Conservation (phyloP, 2,888 invertebrate species). For the Diabrotica balteata region DNA sequence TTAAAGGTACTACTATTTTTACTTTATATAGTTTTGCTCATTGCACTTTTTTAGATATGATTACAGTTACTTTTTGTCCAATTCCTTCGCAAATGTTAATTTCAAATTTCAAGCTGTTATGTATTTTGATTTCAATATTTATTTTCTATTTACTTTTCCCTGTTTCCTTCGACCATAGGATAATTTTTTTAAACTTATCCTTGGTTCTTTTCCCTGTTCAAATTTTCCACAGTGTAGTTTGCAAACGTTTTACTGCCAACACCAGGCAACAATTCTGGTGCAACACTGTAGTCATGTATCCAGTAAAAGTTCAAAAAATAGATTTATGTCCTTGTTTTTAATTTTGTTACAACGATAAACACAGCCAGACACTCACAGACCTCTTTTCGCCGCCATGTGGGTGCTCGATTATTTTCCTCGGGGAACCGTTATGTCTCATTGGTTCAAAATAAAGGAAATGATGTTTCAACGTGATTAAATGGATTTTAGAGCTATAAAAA, state of each 20-base stretch:
- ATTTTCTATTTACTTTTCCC: no score
- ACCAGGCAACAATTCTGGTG: conserved; percentile 11
- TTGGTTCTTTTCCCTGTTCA: not conserved
- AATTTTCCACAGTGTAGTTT: not conserved
- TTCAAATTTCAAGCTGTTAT: no score
- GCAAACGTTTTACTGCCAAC: conserved; percentile 12
- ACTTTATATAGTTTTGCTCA: no score
- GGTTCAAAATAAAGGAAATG: no score
- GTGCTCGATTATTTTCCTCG: not conserved
- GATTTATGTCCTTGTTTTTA: conserved; percentile 24
- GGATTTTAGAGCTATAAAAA: no score
- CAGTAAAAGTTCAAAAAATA: conserved; percentile 21
- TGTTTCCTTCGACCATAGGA: not conserved
- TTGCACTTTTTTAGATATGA: no score
- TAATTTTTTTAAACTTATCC: not conserved
- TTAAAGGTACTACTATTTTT: no score
- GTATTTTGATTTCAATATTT: no score
- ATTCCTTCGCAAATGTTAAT: no score
- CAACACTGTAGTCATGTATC: conserved; percentile 18
- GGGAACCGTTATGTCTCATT: not conserved
- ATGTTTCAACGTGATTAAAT: no score
- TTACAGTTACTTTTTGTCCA: no score
- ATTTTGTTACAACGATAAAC: conserved; percentile 26
- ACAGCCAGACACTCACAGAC: conserved; percentile 10
- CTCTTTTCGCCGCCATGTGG: not conserved